Percentiles rank a stretch among this genome's conserved stretches.
Evolutionary conservation across 2,797 vertebrate genomes (phyloP).

Genomic region (Typhlichthys eigenmanni): DNA sequence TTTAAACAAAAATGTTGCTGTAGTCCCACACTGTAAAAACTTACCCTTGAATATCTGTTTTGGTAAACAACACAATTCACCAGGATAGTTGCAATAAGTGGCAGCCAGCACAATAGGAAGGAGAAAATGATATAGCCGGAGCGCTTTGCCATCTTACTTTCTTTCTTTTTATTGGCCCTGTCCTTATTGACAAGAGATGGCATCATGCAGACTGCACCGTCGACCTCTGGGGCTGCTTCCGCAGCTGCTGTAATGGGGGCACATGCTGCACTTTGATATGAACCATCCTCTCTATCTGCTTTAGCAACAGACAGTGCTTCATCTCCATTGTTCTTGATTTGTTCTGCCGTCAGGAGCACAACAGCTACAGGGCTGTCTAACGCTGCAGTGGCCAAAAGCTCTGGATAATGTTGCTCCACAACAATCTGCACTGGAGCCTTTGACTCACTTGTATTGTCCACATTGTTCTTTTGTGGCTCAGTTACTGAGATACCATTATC

Average conservation of each 20-base stretch:
- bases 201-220: slow-evolving; percentile 80
- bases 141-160: slow-evolving; percentile 78
- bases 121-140: slow-evolving; percentile 78
- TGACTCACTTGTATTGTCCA: slow-evolving; percentile 17
- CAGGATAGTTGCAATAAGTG: slow-evolving; percentile 69
- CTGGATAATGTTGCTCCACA: slow-evolving; percentile 24
- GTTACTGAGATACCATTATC: slow-evolving; percentile 16
- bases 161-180: slow-evolving; percentile 69
- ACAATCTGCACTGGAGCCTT: slow-evolving; percentile 27
- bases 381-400: slow-evolving; percentile 11
- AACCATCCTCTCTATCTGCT: slow-evolving; percentile 30
- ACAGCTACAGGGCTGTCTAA: slow-evolving; percentile 29
- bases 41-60: slow-evolving; percentile 55
- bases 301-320: slow-evolving; percentile 13
- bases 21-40: slow-evolving; percentile 21
- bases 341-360: slow-evolving; percentile 22
- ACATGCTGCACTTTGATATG: slow-evolving; percentile 20
- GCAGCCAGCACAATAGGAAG: slow-evolving; percentile 79
- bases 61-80: slow-evolving; percentile 49
- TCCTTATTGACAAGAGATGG: slow-evolving; percentile 68
- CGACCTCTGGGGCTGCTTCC: slow-evolving; percentile 9
- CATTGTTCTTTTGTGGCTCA: slow-evolving; percentile 32
- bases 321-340: slow-evolving; percentile 7
- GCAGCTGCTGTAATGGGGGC: slow-evolving; percentile 19
- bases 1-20: neutral